Base-by-base conservation (phyloP, 1,140 invertebrate species). In the Sinonovacula constricta region DNA sequence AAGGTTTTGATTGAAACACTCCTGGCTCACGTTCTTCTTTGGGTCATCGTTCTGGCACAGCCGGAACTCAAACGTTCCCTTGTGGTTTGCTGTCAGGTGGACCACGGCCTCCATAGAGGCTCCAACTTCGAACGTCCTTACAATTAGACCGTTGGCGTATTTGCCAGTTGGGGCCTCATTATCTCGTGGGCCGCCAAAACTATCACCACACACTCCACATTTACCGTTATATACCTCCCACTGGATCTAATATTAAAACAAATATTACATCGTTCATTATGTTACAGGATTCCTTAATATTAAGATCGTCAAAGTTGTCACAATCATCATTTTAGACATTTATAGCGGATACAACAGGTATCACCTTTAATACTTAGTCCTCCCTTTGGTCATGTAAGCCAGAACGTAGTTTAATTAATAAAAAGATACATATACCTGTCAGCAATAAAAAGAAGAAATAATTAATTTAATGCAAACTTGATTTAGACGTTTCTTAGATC, bases 181-280 rank as follows among this genome's bases (percentile, higher is more conserved):
- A 0, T 94, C 91, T 30, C 96, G 93, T 3, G 95, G 95, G 60
- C 92, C 83, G 84, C 96, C 95, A 94, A 94, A 97, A 0, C 95
- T 91, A 89, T 97, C 96, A 7, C 96, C 96, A 86, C 96, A 97
- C 33, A 97, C 94, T 3, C 96, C 96, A 87, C 96, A 97, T 88
- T 96, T 96, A 0, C 96, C 95, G 0, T 92, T 93, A 85, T 94
- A 94, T 4, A 49, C 10, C 4, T 30, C 31, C 79, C 83, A 84
- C 59, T 45, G 39, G 39, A 45, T 45, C 39, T 45, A 10, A 45
- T 10, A 45, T 45, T 45, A 10, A 18, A 10, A 10, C 7, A 45
- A 45, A 10, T 7, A 45, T 45, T 45, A 10, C 7, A 45, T 45
- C 39, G 39, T 45, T 45, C 7, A 10, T 45, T 45, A 45, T 45